A percentile compares a stretch with the other conserved stretches of the same genome.
phyloP scores from a whole-genome alignment of 2,888 invertebrate species.

The Maniola hyperantus region DNA sequence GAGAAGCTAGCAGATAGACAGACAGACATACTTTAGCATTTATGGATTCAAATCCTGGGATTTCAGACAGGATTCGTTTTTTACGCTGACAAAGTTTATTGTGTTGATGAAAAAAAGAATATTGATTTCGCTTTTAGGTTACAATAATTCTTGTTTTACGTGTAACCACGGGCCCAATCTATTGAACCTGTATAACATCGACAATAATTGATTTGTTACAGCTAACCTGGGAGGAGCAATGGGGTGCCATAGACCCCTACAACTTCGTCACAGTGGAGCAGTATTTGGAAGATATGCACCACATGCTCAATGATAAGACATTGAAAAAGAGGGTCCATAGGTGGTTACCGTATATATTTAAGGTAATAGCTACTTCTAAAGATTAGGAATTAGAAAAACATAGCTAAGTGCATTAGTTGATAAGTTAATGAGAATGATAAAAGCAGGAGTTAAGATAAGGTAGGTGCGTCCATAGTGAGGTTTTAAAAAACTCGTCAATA shows the following conservation, averaged over 20 bases:
- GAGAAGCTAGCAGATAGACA: no score
- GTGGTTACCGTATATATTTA: constrained; percentile 91
- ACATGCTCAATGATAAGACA: constrained; percentile 89
- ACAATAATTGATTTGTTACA: constrained; percentile 54
- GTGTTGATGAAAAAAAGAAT: background rate
- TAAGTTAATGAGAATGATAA: no score
- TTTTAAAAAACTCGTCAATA: no score
- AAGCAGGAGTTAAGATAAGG: no score
- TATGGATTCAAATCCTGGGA: background rate
- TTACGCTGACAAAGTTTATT: background rate
- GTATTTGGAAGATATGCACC: constrained; percentile 91
- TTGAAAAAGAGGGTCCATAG: constrained; percentile 88
- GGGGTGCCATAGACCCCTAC: constrained; percentile 91
- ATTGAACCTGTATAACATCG: constrained; percentile 7
- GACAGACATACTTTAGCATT: no score
- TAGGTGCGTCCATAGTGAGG: no score
- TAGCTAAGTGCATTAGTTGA: no score
- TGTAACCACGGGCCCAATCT: background rate
- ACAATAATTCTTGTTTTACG: background rate
- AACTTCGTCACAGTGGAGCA: constrained; percentile 92
- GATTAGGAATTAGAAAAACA: background rate
- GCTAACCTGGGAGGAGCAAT: constrained; percentile 91
- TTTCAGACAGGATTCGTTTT: background rate
- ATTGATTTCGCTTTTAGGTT: background rate
- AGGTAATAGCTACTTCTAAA: constrained; percentile 75